Percentiles rank a stretch among this genome's conserved stretches.
These are phyloP conservation scores for Zaprionus africanus DNA, from an alignment of 1,140 invertebrate species.

Conservation along the genomic window DNA sequence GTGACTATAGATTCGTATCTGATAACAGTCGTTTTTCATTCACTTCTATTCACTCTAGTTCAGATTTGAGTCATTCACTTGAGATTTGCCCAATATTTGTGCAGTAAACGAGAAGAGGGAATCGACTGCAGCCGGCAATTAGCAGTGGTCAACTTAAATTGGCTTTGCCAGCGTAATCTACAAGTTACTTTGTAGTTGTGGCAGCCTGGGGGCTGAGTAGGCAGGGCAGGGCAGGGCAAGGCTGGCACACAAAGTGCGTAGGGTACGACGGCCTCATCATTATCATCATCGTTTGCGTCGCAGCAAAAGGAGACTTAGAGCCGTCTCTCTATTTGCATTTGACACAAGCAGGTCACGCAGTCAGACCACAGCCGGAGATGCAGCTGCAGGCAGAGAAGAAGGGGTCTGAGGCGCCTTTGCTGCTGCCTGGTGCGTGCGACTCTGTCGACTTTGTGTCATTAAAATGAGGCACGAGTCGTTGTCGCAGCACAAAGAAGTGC, in stretches of 20 bases:
- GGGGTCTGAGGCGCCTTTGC: too few relatives aligned
- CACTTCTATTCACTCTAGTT: not conserved
- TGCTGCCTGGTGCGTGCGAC: slow-evolving; percentile 17
- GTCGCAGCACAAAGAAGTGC: slow-evolving; percentile 37
- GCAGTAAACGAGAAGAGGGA: not conserved
- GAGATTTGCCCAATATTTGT: not conserved
- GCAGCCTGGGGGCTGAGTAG: not conserved
- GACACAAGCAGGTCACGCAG: slow-evolving; percentile 37
- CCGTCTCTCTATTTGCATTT: slow-evolving; percentile 45
- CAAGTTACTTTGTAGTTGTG: not conserved
- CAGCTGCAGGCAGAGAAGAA: slow-evolving; percentile 3
- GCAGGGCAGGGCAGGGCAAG: not conserved
- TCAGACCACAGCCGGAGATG: not conserved
- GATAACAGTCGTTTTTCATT: not conserved
- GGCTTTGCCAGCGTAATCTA: not conserved
- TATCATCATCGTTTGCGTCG: slow-evolving; percentile 6
- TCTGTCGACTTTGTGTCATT: slow-evolving; percentile 41
- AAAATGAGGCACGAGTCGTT: slow-evolving; percentile 44
- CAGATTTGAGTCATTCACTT: not conserved
- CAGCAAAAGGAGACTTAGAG: slow-evolving; percentile 29
- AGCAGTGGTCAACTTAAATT: slow-evolving; percentile 19
- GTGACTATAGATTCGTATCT: not conserved
- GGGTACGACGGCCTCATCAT: slow-evolving; percentile 21
- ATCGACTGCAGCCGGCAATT: slow-evolving; percentile 30
- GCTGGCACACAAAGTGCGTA: slow-evolving; percentile 33